A percentile compares a stretch with the other conserved stretches of the same genome.
Conservation (phyloP, 2,888 invertebrate genomes). For the Oligia strigilis region DNA sequence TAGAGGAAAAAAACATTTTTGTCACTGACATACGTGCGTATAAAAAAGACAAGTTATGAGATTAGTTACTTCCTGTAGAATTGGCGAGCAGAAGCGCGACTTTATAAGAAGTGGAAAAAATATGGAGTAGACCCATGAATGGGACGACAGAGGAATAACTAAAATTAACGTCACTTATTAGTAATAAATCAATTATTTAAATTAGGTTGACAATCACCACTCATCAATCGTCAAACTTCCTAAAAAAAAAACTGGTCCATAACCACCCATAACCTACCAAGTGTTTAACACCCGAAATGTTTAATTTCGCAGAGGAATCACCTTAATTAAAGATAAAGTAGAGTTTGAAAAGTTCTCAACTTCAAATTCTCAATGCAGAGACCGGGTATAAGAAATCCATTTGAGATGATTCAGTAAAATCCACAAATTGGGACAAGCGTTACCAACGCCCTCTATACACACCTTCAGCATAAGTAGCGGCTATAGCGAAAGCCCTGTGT, state of each 20-base stretch:
- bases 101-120: neutral
- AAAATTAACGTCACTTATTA: neutral
- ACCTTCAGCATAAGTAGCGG: slow-evolving; percentile 89
- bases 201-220: neutral
- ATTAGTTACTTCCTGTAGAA: neutral
- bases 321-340: neutral
- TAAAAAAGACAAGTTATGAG: too few species aligned
- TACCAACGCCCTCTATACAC: slow-evolving; percentile 32
- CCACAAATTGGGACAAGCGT: neutral
- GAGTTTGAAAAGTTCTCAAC: neutral
- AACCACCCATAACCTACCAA: neutral
- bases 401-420: neutral
- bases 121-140: too few species aligned
- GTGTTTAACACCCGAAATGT: neutral
- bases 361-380: neutral
- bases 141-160: neutral
- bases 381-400: neutral
- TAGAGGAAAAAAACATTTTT: too few species aligned
- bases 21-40: too few species aligned
- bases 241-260: neutral
- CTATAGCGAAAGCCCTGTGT: slow-evolving; percentile 93
- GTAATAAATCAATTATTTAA: neutral
- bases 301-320: neutral
- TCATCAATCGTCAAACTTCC: neutral
- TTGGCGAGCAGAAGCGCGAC: neutral